Evolutionary conservation across 2,888 invertebrate genomes (phyloP).

Genomic region (Nomada fucata): DNA sequence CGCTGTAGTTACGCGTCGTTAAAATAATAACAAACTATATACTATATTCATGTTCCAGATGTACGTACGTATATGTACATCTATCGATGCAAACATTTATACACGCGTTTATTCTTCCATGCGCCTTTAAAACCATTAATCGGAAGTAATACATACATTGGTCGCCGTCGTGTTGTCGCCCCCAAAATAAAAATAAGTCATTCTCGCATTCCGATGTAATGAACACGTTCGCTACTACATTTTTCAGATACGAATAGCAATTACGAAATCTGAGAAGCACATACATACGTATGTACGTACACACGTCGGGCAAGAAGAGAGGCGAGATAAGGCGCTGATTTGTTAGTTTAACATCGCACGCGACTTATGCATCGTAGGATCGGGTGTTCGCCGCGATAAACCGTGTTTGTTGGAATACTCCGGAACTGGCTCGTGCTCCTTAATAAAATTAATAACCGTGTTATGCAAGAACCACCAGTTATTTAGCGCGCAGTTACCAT

Average conservation of each 20-base stretch:
- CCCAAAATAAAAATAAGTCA: too few species aligned
- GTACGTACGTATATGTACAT: too few species aligned
- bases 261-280: background rate
- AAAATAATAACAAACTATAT: too few species aligned
- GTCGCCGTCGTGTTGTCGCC: too few species aligned
- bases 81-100: too few species aligned
- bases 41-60: too few species aligned
- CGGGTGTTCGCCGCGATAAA: slow-evolving; percentile 44
- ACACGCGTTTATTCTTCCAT: too few species aligned
- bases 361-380: slow-evolving; percentile 40
- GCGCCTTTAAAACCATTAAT: too few species aligned
- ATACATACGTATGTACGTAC: too few species aligned
- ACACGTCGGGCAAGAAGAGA: slow-evolving; percentile 13
- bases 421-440: slow-evolving; percentile 4
- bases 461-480: slow-evolving; percentile 18
- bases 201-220: background rate
- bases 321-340: slow-evolving; percentile 49
- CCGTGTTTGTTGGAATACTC: slow-evolving; percentile 43
- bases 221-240: background rate
- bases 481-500: background rate
- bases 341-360: slow-evolving; percentile 53
- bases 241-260: background rate
- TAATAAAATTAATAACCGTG: slow-evolving; percentile 28
- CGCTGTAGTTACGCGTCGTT: too few species aligned
- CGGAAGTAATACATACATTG: too few species aligned